These are phyloP conservation scores for Yponomeuta evonymella DNA, from an alignment of 2,888 invertebrate species.

Conservation along the genomic window DNA sequence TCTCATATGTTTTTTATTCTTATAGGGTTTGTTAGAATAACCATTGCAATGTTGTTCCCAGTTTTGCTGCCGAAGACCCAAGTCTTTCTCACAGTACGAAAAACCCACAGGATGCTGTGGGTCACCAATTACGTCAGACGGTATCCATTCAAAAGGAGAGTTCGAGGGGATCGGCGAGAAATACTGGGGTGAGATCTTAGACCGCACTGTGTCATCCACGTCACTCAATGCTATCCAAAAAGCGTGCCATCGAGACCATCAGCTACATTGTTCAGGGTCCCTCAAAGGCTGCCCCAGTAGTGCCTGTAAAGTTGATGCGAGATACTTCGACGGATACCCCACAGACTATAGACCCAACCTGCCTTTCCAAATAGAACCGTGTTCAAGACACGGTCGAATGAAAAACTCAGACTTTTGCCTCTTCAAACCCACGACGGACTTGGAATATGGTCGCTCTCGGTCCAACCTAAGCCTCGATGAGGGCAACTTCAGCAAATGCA, in stretches of 20 bases:
- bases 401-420: conserved; percentile 69
- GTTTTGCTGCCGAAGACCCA: conserved; percentile 64
- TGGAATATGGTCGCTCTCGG: conserved; percentile 66
- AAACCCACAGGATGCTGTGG: conserved; percentile 68
- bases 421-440: conserved; percentile 56
- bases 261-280: conserved; percentile 59
- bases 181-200: conserved; percentile 86
- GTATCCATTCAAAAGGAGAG: conserved; percentile 72
- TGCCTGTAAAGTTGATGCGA: conserved; percentile 54
- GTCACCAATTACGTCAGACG: conserved; percentile 66
- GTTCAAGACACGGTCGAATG: conserved; percentile 64
- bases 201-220: conserved; percentile 84
- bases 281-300: conserved; percentile 64
- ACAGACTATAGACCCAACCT: conserved; percentile 58
- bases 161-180: conserved; percentile 82
- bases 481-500: conserved; percentile 68
- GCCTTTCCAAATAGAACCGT: conserved; percentile 64
- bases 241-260: conserved; percentile 60
- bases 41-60: conserved; percentile 28
- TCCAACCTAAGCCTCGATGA: conserved; percentile 71
- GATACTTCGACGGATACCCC: conserved; percentile 62
- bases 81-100: conserved; percentile 59
- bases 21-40: not conserved
- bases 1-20: too few species aligned
- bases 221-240: conserved; percentile 83